Conservation (phyloP, 1,140 invertebrate genomes). For the Heterodera schachtii region DNA sequence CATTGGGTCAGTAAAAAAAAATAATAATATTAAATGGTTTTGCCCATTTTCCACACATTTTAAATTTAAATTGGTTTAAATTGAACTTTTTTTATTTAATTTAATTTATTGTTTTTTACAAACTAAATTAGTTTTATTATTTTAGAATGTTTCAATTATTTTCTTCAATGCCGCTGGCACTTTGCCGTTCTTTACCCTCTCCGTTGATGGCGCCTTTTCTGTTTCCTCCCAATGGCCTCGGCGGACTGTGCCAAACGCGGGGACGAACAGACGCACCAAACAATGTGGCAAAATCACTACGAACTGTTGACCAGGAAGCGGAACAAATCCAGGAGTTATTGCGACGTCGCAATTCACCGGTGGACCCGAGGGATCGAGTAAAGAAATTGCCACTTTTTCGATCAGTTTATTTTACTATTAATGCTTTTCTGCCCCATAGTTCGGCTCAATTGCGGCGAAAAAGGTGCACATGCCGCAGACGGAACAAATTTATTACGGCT, state of each 20-base stretch:
- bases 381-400: not conserved
- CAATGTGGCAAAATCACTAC: not conserved
- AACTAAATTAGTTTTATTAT: not conserved
- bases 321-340: constrained; percentile 9
- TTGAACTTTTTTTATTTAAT: too few species aligned
- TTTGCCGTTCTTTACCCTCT: not conserved
- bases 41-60: too few species aligned
- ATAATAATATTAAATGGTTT: too few species aligned
- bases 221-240: not conserved
- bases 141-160: not conserved
- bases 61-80: too few species aligned
- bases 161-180: not conserved
- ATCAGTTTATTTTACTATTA: not conserved
- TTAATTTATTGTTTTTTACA: too few species aligned
- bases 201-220: not conserved
- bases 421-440: constrained; percentile 1
- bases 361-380: constrained; percentile 9
- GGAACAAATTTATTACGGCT: not conserved
- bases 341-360: not conserved
- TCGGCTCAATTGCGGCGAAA: constrained; percentile 18
- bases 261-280: constrained; percentile 43
- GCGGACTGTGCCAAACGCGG: constrained; percentile 40
- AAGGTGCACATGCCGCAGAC: constrained; percentile 22
- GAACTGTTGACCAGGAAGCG: not conserved
- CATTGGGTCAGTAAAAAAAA: too few species aligned